phyloP scores from a whole-genome alignment of 2,113 vertebrate species.

The Antechinus flavipes region DNA sequence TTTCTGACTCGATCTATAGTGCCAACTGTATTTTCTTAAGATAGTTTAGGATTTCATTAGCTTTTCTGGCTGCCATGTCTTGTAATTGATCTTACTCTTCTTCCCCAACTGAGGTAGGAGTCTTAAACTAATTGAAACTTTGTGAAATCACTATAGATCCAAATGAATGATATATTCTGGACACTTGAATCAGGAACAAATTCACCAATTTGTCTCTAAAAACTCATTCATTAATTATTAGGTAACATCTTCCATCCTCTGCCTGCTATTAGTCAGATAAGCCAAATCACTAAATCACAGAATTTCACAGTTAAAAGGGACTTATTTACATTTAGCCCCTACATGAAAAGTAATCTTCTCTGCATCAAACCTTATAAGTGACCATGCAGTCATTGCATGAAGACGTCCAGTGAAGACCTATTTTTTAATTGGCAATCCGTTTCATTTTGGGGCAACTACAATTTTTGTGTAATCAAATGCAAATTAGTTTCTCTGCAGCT shows the following conservation, averaged over 20 bases:
- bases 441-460: background rate
- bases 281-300: background rate
- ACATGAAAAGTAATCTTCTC: background rate
- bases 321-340: background rate
- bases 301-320: background rate
- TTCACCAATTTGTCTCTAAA: background rate
- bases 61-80: background rate
- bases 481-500: background rate
- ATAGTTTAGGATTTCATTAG: background rate
- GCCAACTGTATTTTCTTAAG: background rate
- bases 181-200: background rate
- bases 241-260: background rate
- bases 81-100: background rate
- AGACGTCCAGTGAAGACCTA: background rate
- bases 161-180: background rate
- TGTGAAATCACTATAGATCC: background rate
- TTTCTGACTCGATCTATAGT: too few species aligned
- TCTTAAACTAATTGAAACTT: background rate
- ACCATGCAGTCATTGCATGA: background rate
- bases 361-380: background rate
- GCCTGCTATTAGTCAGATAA: background rate
- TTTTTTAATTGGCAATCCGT: background rate
- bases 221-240: background rate
- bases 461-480: background rate
- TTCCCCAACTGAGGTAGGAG: background rate